A percentile compares a stretch with the other conserved stretches of the same genome.
phyloP scores from a whole-genome alignment of 2,888 invertebrate species.

The Rhamphomyia laevipes region DNA sequence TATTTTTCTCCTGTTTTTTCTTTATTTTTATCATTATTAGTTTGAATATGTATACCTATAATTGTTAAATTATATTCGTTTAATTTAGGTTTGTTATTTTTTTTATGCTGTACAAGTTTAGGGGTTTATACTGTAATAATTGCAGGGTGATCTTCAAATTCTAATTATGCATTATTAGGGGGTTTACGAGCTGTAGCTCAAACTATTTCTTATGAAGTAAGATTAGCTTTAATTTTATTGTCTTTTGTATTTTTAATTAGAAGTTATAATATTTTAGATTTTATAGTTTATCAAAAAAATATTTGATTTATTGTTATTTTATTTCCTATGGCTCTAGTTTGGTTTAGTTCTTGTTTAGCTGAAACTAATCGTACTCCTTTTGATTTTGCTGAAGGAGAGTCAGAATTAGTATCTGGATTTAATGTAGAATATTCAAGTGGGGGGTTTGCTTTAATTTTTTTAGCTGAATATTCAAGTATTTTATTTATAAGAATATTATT shows the following conservation, averaged over 20 bases:
- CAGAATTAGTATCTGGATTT: too few species aligned
- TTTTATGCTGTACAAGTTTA: conserved; percentile 51
- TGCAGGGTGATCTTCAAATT: conserved; percentile 58
- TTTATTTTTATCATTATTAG: conserved; percentile 46
- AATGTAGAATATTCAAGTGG: too few species aligned
- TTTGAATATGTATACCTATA: conserved; percentile 49
- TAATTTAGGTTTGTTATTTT: conserved; percentile 49
- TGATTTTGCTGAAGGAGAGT: conserved; percentile 76
- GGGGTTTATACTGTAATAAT: conserved; percentile 52
- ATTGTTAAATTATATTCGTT: conserved; percentile 43
- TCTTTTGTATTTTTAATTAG: conserved; percentile 46
- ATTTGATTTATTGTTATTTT: conserved; percentile 45
- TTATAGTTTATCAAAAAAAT: conserved; percentile 40
- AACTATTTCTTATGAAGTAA: conserved; percentile 67
- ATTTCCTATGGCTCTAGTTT: conserved; percentile 45
- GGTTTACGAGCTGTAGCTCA: conserved; percentile 56
- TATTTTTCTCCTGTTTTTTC: conserved; percentile 47
- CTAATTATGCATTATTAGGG: conserved; percentile 59
- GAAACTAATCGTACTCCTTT: conserved; percentile 64
- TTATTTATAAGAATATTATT: conserved; percentile 54
- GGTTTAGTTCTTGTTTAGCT: conserved; percentile 49
- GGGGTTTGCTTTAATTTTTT: conserved; percentile 64
- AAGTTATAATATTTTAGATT: conserved; percentile 42
- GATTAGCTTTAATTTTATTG: conserved; percentile 52
- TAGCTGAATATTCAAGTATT: conserved; percentile 57